Base-by-base conservation (phyloP, 2,888 invertebrate genomes). In the Athripsodes cinereus region DNA sequence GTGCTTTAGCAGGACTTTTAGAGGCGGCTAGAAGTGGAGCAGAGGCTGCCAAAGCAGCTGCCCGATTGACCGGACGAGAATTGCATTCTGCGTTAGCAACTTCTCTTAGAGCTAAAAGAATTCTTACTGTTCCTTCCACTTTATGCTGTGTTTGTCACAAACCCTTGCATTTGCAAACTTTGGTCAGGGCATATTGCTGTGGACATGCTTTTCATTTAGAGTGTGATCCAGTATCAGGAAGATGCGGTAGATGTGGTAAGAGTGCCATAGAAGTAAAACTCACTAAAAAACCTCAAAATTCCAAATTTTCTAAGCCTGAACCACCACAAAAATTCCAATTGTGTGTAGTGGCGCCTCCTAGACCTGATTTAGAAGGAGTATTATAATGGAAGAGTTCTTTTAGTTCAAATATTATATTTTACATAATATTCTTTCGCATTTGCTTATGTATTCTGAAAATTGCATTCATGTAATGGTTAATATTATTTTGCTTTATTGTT, bases 361-460 rank as follows among this genome's bases (percentile, higher is more conserved):
- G 75, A 3, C 78, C 73, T 0, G 76, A 78, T 59, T 71, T 78
- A 50, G 78, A 78, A 62, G 75, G 76, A 1, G 62, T 72, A 20
- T 47, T 47, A 47, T 21, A 47, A 20, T 21, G 20, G 8, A 20
- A 47, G 18, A 19, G 6, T 20, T 47, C 11, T 20, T 46, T 46
- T 18, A 6, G 46, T 13, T 18, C 18, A 46, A 6, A 6, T 46
- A 46, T 13, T 46, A 46, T 46, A 13, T n/a, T n/a, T n/a, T n/a
- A n/a, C n/a, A n/a, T n/a, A n/a, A n/a, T n/a, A n/a, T n/a, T n/a
- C n/a, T n/a, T n/a, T n/a, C n/a, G n/a, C n/a, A n/a, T n/a, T n/a
- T n/a, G n/a, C n/a, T n/a, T n/a, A n/a, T n/a, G n/a, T n/a, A n/a
- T n/a, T n/a, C n/a, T n/a, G n/a, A n/a, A n/a, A n/a, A n/a, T n/a